These are phyloP conservation scores for Noctua janthina DNA, from an alignment of 2,888 invertebrate genomes.

Conservation along the genomic window DNA sequence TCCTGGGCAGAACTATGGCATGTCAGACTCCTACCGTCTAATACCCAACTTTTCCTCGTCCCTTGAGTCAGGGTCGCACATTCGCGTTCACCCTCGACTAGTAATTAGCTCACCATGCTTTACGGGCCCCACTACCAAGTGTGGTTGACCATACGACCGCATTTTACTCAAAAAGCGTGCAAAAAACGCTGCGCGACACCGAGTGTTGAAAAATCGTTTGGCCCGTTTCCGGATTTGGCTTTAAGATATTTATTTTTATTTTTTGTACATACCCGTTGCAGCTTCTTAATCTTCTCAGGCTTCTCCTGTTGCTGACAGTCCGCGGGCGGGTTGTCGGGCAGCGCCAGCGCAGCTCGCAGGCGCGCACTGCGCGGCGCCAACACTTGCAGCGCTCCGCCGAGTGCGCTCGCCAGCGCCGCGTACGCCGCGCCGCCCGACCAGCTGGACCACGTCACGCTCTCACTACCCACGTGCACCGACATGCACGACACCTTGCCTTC, in stretches of 20 bases:
- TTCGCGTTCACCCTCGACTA: neutral
- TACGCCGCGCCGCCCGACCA: constrained; percentile 95
- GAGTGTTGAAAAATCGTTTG: neutral
- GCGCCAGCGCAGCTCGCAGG: constrained; percentile 92
- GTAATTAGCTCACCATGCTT: neutral
- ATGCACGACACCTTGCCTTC: constrained; percentile 82
- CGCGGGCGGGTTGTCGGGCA: constrained; percentile 89
- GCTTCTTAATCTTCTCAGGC: constrained; percentile 91
- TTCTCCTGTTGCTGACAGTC: constrained; percentile 79
- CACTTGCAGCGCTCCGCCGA: constrained; percentile 91
- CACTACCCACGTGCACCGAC: constrained; percentile 93
- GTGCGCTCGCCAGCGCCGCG: constrained; percentile 90
- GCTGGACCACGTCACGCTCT: constrained; percentile 92
- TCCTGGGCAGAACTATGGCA: neutral
- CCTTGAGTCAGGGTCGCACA: neutral
- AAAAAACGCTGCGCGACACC: too few relatives aligned
- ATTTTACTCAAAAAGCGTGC: too few relatives aligned
- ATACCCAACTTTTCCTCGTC: neutral
- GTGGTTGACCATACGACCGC: too few relatives aligned
- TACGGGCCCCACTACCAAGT: neutral
- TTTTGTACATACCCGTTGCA: constrained; percentile 92
- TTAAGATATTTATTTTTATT: neutral
- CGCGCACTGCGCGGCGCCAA: constrained; percentile 92
- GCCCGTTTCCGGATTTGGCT: neutral
- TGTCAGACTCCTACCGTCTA: neutral